Percentiles rank a stretch among this genome's conserved stretches.
Evolutionary conservation across 2,797 vertebrate genomes (phyloP).

Genomic region (Anguilla obscura): DNA sequence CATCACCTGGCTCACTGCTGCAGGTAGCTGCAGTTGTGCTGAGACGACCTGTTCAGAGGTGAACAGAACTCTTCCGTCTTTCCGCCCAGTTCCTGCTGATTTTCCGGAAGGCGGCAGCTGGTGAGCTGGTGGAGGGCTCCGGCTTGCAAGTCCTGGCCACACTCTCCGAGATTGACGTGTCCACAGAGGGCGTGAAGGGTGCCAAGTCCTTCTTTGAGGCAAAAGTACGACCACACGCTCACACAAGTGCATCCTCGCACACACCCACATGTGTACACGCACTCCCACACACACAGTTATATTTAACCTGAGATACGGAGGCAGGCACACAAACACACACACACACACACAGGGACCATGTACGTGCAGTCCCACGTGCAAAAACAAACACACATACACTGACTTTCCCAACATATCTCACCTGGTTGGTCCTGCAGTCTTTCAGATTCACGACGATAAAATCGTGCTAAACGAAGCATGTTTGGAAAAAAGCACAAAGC

Average conservation of each 20-base stretch:
- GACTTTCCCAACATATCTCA: neutral
- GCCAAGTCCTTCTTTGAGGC: constrained; percentile 95
- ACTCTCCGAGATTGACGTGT: constrained; percentile 91
- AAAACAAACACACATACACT: neutral
- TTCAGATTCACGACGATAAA: neutral
- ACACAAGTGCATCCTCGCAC: neutral
- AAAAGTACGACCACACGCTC: neutral
- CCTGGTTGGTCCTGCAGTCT: neutral
- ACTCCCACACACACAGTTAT: neutral
- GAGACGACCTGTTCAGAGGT: neutral
- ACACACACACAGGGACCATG: neutral
- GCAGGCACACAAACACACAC: neutral
- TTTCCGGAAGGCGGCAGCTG: constrained; percentile 90
- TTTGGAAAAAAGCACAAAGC: neutral
- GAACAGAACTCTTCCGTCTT: neutral
- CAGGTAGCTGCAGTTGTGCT: neutral
- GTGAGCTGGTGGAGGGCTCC: constrained; percentile 88
- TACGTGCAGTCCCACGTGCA: neutral
- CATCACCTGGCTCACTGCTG: neutral
- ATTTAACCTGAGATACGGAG: neutral
- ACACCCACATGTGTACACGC: neutral
- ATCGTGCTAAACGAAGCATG: neutral
- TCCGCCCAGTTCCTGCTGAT: constrained; percentile 86
- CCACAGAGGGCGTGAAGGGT: constrained; percentile 90
- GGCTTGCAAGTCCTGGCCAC: constrained; percentile 84